Evolutionary conservation across 2,797 vertebrate genomes (phyloP).

Genomic region (Vultur gryphus): DNA sequence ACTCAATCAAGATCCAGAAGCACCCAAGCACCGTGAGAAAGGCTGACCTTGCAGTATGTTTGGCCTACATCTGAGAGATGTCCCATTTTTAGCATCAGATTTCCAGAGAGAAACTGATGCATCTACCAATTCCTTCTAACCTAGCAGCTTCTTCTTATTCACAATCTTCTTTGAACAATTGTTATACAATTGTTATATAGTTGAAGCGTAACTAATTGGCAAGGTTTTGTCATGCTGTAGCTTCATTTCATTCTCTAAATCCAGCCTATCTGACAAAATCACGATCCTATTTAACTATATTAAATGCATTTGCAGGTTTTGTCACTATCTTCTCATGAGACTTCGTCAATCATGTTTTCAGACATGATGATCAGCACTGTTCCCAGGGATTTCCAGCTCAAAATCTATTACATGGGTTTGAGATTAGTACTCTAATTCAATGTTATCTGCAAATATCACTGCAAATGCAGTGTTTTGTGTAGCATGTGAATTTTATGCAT

Average conservation of each 20-base stretch:
- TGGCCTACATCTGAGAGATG: neutral
- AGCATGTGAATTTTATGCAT: neutral
- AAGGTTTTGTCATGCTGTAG: neutral
- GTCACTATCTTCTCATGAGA: neutral
- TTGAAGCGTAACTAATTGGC: neutral
- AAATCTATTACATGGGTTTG: neutral
- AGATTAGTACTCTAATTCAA: conserved; percentile 7
- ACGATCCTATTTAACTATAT: neutral
- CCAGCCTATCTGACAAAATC: neutral
- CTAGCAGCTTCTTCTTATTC: neutral
- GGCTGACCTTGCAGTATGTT: neutral
- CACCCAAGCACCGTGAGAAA: neutral
- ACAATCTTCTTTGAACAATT: neutral
- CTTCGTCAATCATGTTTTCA: neutral
- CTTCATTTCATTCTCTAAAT: neutral
- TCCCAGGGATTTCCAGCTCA: conserved; percentile 33
- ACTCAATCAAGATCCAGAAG: neutral
- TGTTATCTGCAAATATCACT: neutral
- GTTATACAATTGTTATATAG: too few relatives aligned
- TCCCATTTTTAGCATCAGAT: neutral
- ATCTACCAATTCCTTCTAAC: neutral
- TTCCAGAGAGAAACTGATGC: neutral
- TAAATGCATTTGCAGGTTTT: conserved; percentile 12
- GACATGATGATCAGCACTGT: neutral
- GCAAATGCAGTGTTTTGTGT: conserved; percentile 24